phyloP scores from a whole-genome alignment of 2,113 vertebrate genomes.

The Otis tarda region DNA sequence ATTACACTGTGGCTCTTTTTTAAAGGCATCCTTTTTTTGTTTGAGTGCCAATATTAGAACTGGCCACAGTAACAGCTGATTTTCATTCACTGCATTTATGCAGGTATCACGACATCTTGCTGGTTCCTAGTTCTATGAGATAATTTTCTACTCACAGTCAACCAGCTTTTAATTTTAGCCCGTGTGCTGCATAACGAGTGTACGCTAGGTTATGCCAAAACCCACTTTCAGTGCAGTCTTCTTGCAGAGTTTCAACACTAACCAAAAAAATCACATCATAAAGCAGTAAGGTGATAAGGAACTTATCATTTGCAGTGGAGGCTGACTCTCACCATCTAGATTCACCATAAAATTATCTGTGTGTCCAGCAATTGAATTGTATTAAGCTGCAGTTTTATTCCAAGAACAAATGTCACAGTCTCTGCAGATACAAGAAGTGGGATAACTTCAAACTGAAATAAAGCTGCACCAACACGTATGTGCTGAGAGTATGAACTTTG shows the following conservation, averaged over 20 bases:
- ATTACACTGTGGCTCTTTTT: not conserved
- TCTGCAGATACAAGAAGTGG: not conserved
- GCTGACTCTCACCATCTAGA: not conserved
- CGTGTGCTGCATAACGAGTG: rapidly evolving
- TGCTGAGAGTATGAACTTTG: not conserved
- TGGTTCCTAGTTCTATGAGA: not conserved
- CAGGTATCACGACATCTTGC: not conserved
- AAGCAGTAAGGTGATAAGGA: not conserved
- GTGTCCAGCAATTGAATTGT: not conserved
- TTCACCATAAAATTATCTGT: not conserved
- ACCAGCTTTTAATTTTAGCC: not conserved
- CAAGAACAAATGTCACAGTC: not conserved
- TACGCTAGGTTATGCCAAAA: not conserved
- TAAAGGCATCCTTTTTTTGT: not conserved
- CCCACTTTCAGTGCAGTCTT: not conserved
- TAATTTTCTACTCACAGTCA: not conserved
- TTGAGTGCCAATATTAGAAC: not conserved
- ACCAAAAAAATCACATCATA: not conserved
- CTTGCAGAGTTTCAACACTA: not conserved
- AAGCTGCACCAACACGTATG: not conserved
- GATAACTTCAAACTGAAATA: not conserved
- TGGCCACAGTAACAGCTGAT: not conserved
- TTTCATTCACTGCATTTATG: not conserved
- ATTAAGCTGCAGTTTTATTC: not conserved
- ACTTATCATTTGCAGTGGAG: not conserved